A percentile compares a stretch with the other conserved stretches of the same genome.
phyloP scores from a whole-genome alignment of 2,113 vertebrate species.

The Paramormyrops kingsleyae region DNA sequence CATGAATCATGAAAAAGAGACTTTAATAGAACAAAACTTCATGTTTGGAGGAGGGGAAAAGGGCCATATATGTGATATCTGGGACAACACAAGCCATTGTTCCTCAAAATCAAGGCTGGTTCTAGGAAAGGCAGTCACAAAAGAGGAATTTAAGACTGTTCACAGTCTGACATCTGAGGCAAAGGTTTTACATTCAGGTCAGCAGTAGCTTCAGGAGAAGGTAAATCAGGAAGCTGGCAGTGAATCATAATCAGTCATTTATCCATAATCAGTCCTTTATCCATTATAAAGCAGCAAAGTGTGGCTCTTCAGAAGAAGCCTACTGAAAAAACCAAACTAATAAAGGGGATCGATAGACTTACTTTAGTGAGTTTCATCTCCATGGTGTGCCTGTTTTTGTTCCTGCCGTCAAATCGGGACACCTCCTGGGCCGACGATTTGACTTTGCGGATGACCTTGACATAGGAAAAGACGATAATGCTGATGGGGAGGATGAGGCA shows the following conservation, averaged over 20 bases:
- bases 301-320: neutral
- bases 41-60: neutral
- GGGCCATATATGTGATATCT: neutral
- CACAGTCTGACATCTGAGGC: neutral
- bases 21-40: neutral
- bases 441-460: constrained; percentile 87
- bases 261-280: neutral
- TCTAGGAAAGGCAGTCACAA: neutral
- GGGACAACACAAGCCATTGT: neutral
- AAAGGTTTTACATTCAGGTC: neutral
- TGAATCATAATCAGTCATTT: neutral
- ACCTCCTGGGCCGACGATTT: constrained; percentile 84
- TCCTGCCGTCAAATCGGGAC: constrained; percentile 75
- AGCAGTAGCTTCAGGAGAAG: neutral
- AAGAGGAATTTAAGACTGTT: neutral
- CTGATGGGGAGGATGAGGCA: constrained; percentile 83
- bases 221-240: neutral
- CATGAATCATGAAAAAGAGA: neutral
- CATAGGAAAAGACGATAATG: constrained; percentile 84
- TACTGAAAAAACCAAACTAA: neutral
- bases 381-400: constrained; percentile 72
- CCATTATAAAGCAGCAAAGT: neutral
- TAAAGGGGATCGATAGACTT: neutral
- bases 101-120: neutral
- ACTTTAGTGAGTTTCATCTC: constrained; percentile 97